These are phyloP conservation scores for Malacoraja senta DNA, from an alignment of 2,797 vertebrate species.

Conservation along the genomic window DNA sequence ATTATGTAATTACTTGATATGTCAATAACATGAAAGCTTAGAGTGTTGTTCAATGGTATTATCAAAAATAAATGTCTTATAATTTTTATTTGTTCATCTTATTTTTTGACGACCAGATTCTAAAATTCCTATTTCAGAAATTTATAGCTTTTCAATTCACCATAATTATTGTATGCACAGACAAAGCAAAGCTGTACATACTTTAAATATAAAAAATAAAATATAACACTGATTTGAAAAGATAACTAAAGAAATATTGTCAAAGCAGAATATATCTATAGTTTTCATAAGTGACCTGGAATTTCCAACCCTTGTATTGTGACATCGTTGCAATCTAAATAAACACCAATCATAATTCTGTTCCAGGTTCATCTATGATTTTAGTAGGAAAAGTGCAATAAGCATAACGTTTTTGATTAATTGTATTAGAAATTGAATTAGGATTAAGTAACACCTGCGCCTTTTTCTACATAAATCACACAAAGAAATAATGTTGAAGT, in stretches of 20 bases:
- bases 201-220: not conserved
- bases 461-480: too few species aligned
- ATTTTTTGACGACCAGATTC: not conserved
- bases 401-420: too few species aligned
- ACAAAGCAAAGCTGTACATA: not conserved
- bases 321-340: not conserved
- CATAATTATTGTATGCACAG: not conserved
- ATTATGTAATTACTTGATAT: conserved; percentile 1
- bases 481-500: too few species aligned
- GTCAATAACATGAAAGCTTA: not conserved
- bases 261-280: not conserved
- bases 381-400: not conserved
- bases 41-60: not conserved
- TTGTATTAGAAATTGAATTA: too few species aligned
- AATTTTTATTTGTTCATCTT: not conserved
- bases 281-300: not conserved
- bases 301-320: not conserved
- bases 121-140: not conserved
- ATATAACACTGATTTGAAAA: not conserved
- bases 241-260: not conserved
- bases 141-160: not conserved
- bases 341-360: not conserved
- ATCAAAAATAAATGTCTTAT: not conserved
- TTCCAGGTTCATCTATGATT: not conserved
- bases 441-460: too few species aligned